Percentiles rank a stretch among this genome's conserved stretches.
These are phyloP conservation scores for Noturus placidus DNA, from an alignment of 2,113 vertebrate genomes.

Conservation along the genomic window DNA sequence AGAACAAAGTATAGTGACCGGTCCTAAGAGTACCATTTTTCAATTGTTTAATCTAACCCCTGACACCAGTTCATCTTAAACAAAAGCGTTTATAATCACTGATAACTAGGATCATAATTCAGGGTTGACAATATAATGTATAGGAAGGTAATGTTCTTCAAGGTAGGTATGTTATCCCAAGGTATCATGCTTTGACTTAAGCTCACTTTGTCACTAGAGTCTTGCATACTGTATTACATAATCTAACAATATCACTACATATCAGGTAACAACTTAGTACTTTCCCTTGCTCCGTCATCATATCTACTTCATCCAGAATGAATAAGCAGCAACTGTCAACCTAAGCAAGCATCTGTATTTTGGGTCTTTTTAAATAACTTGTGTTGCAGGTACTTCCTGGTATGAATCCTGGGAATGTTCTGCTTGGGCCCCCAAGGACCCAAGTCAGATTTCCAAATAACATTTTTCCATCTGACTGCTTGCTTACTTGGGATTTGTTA, in stretches of 20 bases:
- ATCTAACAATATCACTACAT: not conserved
- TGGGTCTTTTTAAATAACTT: conserved; percentile 8
- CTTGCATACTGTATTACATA: not conserved
- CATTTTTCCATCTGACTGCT: conserved; percentile 43
- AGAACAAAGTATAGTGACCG: not conserved
- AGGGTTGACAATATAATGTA: not conserved
- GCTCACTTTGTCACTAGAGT: not conserved
- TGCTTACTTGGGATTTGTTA: conserved; percentile 50
- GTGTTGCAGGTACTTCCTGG: conserved; percentile 8
- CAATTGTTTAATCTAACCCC: not conserved
- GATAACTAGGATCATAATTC: not conserved
- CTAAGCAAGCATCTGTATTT: not conserved
- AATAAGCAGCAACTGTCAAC: not conserved
- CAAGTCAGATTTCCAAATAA: conserved; percentile 47
- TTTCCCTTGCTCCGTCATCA: too few relatives aligned
- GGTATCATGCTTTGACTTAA: not conserved
- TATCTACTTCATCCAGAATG: conserved; percentile 7
- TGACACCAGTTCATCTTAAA: not conserved
- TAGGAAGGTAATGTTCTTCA: not conserved
- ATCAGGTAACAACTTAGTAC: not conserved
- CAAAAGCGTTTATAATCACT: not conserved
- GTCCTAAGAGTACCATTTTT: not conserved
- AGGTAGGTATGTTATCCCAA: not conserved
- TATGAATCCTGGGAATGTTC: conserved; percentile 14
- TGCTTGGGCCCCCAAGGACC: conserved; percentile 16